Conservation (phyloP, 2,888 invertebrate genomes). For the Hypomecis atomaria region DNA sequence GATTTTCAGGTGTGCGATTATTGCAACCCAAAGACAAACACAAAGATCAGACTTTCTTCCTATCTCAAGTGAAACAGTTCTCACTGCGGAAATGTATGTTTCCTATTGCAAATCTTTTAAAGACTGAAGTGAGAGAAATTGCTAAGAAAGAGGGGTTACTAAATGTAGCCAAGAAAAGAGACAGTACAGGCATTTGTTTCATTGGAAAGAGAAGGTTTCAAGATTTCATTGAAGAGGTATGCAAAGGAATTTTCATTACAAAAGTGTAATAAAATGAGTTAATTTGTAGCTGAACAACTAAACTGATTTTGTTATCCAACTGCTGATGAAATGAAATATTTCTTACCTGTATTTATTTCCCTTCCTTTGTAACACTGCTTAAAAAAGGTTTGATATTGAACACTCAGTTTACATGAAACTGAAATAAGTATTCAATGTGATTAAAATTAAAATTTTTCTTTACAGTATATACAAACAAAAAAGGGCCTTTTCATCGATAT, state of each 20-base stretch:
- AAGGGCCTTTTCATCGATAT: slow-evolving; percentile 93
- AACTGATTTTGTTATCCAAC: background rate
- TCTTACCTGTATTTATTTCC: background rate
- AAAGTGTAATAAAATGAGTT: too few relatives aligned
- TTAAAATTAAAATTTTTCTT: too few relatives aligned
- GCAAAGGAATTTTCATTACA: too few relatives aligned
- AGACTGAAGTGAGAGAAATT: slow-evolving; percentile 91
- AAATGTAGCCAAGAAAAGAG: slow-evolving; percentile 89
- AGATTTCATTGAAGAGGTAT: slow-evolving; percentile 94
- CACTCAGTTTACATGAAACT: too few relatives aligned
- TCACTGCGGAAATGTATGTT: slow-evolving; percentile 94
- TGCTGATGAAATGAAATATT: too few relatives aligned
- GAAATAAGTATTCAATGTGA: too few relatives aligned
- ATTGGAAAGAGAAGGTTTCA: slow-evolving; percentile 95
- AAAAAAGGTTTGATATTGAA: too few relatives aligned
- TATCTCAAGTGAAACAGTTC: slow-evolving; percentile 92
- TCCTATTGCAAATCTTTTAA: slow-evolving; percentile 92
- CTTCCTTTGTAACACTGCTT: too few relatives aligned
- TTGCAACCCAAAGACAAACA: slow-evolving; percentile 88
- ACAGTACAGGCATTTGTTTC: slow-evolving; percentile 98
- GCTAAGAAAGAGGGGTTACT: slow-evolving; percentile 88
- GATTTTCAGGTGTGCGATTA: slow-evolving; percentile 86
- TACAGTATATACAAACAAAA: slow-evolving; percentile 91
- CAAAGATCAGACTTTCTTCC: slow-evolving; percentile 98
- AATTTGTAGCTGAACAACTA: background rate